Base-by-base conservation (phyloP, 2,888 invertebrate genomes). In the Brachyopa scutellaris region DNA sequence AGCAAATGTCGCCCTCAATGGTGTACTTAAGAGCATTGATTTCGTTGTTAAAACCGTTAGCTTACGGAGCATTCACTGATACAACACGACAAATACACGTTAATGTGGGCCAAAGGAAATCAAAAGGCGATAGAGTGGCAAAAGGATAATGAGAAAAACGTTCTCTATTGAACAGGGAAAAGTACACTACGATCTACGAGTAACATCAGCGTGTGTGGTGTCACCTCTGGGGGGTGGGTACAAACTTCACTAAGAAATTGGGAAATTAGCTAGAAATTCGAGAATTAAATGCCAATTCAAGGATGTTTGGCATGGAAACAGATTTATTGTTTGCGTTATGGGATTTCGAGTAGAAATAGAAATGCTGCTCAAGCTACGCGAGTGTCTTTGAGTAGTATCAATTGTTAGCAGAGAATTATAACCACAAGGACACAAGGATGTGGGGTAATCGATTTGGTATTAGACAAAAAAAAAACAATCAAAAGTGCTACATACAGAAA, bases 81-180 rank as follows among this genome's bases (percentile, higher is more conserved):
- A 23, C 23, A 38, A 31, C 15, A 15, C 64, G 33, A 53, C 38
- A 53, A 13, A 19, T 19, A 17, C 23, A 49, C 55, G 59, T 79
- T 61, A 80, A 76, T 80, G 51, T 69, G 62, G 57, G 57, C 80
- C 49, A 76, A 64, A 64, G 61, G 31, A 59, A 51, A 76, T 74
- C 69, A 80, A 80, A 74, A 62, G 62, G 33, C 69, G 69, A 80
- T 62, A 57, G 40, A 45, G 17, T 62, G 57, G 64, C 62, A 51
- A 69, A 76, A 49, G 76, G 80, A 80, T 80, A 80, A 80, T 80
- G 69, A 76, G 76, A 80, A 69, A 62, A 80, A 57, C 61, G 74
- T 74, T 74, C 67, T 59, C 45, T 76, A 31, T 31, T 7, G n/a
- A n/a, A 47, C 47, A 47, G 29, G 23, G 55, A 40, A 2, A n/a